Evolutionary conservation across 2,113 vertebrate genomes (phyloP).

Genomic region (Hipposideros armiger): DNA sequence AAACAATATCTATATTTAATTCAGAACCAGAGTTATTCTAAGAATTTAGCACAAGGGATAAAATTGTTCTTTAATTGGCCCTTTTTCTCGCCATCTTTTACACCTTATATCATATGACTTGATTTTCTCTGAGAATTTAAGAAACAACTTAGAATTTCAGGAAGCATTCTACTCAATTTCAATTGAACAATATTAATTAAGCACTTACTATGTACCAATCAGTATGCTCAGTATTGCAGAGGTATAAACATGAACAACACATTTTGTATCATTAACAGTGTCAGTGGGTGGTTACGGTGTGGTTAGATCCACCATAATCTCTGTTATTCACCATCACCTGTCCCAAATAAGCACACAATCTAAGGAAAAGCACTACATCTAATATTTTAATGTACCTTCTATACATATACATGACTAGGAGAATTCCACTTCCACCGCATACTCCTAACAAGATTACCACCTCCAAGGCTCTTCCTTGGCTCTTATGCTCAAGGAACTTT

Average conservation of each 20-base stretch:
- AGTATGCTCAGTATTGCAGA: background rate
- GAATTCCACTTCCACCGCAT: too few species aligned
- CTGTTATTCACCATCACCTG: background rate
- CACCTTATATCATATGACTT: background rate
- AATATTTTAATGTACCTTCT: background rate
- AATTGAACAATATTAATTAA: conserved; percentile 5
- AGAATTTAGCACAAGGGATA: background rate
- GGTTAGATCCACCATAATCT: background rate
- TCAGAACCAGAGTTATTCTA: conserved; percentile 23
- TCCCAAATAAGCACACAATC: background rate
- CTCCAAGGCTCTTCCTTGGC: background rate
- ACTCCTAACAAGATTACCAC: background rate
- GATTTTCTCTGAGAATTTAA: background rate
- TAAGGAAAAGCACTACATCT: background rate
- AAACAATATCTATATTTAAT: background rate
- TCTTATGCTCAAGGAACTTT: background rate
- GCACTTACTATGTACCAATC: background rate
- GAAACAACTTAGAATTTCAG: background rate
- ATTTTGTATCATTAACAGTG: background rate
- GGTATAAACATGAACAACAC: background rate
- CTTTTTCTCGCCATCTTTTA: background rate
- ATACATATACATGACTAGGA: background rate
- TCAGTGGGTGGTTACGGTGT: background rate
- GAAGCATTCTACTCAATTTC: background rate
- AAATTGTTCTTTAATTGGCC: background rate